Conservation (phyloP, 2,113 vertebrate genomes). For the Cynoglossus semilaevis region DNA sequence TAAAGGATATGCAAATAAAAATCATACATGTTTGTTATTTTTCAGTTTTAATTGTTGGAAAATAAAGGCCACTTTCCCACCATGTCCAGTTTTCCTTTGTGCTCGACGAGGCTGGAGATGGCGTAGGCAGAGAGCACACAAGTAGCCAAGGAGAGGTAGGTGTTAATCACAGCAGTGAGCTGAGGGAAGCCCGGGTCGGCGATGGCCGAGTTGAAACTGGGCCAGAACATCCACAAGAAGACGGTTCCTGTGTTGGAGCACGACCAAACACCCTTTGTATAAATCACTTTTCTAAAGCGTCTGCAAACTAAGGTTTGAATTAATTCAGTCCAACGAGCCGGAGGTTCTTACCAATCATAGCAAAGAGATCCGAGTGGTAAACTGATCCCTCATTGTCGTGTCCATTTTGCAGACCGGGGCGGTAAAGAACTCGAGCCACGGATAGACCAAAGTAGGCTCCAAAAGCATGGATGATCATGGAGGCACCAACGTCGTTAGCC, state of each 20-base stretch:
- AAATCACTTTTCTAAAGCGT: neutral
- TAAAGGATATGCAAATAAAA: too few relatives aligned
- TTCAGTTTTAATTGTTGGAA: neutral
- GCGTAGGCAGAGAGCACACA: constrained; percentile 84
- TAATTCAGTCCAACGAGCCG: too few relatives aligned
- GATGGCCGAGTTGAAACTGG: constrained; percentile 94
- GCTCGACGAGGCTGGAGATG: constrained; percentile 84
- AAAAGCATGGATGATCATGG: constrained; percentile 93
- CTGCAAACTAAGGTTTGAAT: neutral
- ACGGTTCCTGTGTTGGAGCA: constrained; percentile 67
- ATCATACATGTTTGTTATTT: too few relatives aligned
- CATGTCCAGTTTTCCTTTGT: constrained; percentile 90
- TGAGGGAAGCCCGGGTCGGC: constrained; percentile 25
- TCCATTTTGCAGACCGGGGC: constrained; percentile 74
- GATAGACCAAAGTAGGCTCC: constrained; percentile 96
- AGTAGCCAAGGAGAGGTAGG: constrained; percentile 88
- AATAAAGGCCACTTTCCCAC: constrained; percentile 65
- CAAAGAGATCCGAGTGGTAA: constrained; percentile 91
- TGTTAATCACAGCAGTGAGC: constrained; percentile 83
- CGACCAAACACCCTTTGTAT: neutral
- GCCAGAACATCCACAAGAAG: constrained; percentile 95
- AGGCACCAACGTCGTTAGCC: constrained; percentile 90
- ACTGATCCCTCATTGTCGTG: constrained; percentile 87
- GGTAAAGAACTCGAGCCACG: constrained; percentile 81
- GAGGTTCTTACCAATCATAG: constrained; percentile 90